phyloP scores from a whole-genome alignment of 1,140 invertebrate genomes.

The Macrosteles quadrilineatus region DNA sequence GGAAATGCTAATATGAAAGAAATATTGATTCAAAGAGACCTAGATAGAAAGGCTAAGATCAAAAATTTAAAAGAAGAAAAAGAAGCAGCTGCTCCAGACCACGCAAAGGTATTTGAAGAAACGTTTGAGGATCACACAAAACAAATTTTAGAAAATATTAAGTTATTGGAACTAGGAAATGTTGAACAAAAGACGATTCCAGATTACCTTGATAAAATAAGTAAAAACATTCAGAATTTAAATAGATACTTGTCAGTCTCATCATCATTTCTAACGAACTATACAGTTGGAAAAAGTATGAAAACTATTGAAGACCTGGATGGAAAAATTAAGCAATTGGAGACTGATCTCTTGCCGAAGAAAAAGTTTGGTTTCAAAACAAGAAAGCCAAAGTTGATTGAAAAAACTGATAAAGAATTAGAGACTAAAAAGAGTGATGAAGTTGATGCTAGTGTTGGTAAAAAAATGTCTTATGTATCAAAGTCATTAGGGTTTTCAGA shows the following conservation, averaged over 20 bases:
- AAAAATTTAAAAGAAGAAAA: conserved; percentile 56
- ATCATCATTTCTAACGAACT: conserved; percentile 78
- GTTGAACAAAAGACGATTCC: conserved; percentile 57
- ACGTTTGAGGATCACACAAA: conserved; percentile 57
- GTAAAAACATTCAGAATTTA: conserved; percentile 69
- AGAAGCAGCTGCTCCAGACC: conserved; percentile 57
- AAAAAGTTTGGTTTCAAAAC: conserved; percentile 92
- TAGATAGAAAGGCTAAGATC: conserved; percentile 55
- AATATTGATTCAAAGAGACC: conserved; percentile 53
- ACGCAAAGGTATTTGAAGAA: conserved; percentile 60
- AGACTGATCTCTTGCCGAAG: conserved; percentile 78
- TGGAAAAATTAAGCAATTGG: conserved; percentile 67
- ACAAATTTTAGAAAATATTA: conserved; percentile 56
- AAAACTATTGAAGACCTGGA: conserved; percentile 75
- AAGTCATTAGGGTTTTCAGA: conserved; percentile 62
- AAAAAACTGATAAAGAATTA: conserved; percentile 47
- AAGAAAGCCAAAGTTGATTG: conserved; percentile 48
- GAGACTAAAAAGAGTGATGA: conserved; percentile 49
- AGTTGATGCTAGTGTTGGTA: conserved; percentile 41
- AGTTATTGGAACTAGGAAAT: conserved; percentile 39
- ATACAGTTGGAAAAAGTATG: conserved; percentile 77
- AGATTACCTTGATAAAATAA: conserved; percentile 69
- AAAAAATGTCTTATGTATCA: conserved; percentile 46
- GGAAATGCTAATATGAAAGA: conserved; percentile 45
- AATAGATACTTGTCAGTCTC: conserved; percentile 82